Evolutionary conservation across 1,140 invertebrate genomes (phyloP).

Genomic region (Probaryconus sp.): DNA sequence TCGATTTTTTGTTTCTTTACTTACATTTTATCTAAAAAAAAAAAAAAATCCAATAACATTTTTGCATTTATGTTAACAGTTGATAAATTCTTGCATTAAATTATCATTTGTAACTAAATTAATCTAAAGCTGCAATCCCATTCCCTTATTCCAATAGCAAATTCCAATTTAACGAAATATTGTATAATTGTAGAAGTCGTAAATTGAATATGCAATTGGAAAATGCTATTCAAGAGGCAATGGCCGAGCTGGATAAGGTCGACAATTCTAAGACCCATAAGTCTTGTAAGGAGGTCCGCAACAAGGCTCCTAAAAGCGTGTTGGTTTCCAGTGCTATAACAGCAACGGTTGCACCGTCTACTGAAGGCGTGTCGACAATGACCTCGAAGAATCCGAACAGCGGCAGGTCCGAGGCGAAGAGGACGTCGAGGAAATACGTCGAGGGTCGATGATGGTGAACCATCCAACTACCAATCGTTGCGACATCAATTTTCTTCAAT

Average conservation of each 20-base stretch:
- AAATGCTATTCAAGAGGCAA: constrained; percentile 93
- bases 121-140: background rate
- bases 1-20: no score
- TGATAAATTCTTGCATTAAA: background rate
- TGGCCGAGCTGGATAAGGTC: constrained; percentile 84
- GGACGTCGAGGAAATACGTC: constrained; percentile 65
- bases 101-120: no score
- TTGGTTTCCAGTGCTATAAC: background rate
- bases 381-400: constrained; percentile 39
- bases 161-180: constrained; percentile 19
- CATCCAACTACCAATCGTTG: background rate
- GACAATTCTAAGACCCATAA: constrained; percentile 39
- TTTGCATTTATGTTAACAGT: no score
- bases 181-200: constrained; percentile 84
- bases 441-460: constrained; percentile 44
- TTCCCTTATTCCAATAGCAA: no score
- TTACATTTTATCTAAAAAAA: no score
- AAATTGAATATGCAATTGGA: constrained; percentile 92
- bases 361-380: constrained; percentile 35
- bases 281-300: constrained; percentile 17
- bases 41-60: no score
- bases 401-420: constrained; percentile 62
- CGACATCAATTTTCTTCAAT: no score
- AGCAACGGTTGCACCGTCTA: constrained; percentile 3
- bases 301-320: constrained; percentile 48